Evolutionary conservation across 2,888 invertebrate genomes (phyloP), one percentile per base, ranked within the genome.

Genomic region (Erannis defoliaria): DNA sequence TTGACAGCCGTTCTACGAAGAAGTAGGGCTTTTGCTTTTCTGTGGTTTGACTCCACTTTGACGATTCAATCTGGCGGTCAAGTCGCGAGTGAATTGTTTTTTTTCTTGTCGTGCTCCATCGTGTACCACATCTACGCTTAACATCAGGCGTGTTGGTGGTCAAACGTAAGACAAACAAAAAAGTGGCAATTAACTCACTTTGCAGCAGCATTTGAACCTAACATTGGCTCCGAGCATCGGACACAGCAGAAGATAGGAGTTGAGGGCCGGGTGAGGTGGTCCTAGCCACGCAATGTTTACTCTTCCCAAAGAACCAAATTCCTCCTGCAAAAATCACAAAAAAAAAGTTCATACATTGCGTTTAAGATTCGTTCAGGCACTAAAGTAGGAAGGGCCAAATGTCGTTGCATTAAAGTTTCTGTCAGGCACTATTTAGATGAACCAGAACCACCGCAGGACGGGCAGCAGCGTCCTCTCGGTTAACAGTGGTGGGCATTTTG

Each of bases 171-270:
- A 5, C n/a, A 4, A 12, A 12, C 12, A 12, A 33, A 12, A 12
- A 5, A n/a, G 12, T 12, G 3, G n/a, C 16, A n/a, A 1, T 9
- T 8, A 29, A 67, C 74, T 79, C 65, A 90, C 90, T n/a, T 78
- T 65, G 68, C 90, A 89, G 40, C 86, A 83, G 63, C 90, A 90
- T 66, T 86, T 89, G 66, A 83, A 92, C 43, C 70, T 82, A 10
- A 93, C 78, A 54, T 91, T 86, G 0, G 90, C 90, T 19, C 88
- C 86, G 0, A 93, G 78, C 87, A 92, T 86, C 0, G 92, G 90
- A 56, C 86, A 86, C 6, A 93, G 76, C 1, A 91, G 78, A 0
- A 93, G 72, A 46, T 89, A 91, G 0, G 92, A 90, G 68, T 93
- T 92, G 1, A 93, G 77, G 0, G 88, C 80, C 0, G 84, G 92